Conservation (phyloP, 2,797 vertebrate genomes). For the Molossus alvarezi region DNA sequence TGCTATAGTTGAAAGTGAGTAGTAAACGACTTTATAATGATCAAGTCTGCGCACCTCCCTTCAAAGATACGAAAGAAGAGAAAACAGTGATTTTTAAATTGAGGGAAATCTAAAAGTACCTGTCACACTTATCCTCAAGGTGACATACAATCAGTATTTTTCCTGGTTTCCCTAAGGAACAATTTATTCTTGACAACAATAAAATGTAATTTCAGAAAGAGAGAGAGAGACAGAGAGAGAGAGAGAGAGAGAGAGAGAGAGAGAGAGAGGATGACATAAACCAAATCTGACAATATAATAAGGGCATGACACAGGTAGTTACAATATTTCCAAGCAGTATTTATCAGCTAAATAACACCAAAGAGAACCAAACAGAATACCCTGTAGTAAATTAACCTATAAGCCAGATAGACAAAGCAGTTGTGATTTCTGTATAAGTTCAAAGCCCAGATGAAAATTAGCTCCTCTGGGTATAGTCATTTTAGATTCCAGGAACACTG, state of each 20-base stretch:
- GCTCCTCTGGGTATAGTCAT: conserved; percentile 49
- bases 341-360: conserved; percentile 52
- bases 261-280: background rate
- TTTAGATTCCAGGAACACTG: conserved; percentile 58
- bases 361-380: conserved; percentile 52
- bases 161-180: conserved; percentile 55
- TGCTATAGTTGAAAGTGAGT: background rate
- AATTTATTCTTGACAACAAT: conserved; percentile 39
- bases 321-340: conserved; percentile 69
- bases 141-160: background rate
- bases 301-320: conserved; percentile 22
- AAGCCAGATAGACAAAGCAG: conserved; percentile 23
- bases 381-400: conserved; percentile 49
- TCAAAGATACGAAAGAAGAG: background rate
- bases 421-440: conserved; percentile 23
- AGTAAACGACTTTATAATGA: conserved; percentile 39
- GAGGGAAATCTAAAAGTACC: conserved; percentile 20
- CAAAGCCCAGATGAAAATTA: conserved; percentile 75
- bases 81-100: conserved; percentile 59
- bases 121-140: background rate
- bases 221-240: background rate
- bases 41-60: background rate
- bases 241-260: background rate
- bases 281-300: conserved; percentile 26
- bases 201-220: conserved; percentile 37